Evolutionary conservation across 2,888 invertebrate genomes (phyloP).

Genomic region (Podabrus alpinus): DNA sequence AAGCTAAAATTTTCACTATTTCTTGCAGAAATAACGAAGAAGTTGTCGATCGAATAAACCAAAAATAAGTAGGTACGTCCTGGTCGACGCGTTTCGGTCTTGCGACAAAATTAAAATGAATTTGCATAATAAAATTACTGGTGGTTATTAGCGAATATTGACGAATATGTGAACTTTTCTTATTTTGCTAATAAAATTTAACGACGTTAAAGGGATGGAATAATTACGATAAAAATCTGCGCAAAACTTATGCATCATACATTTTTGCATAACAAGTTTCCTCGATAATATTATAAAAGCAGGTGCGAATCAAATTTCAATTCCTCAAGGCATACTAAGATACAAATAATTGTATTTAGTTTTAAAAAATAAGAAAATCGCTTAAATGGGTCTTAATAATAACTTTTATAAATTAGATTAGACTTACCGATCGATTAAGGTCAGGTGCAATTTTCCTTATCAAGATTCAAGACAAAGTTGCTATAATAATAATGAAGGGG

Average conservation of each 20-base stretch:
- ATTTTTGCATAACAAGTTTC: slow-evolving; percentile 2
- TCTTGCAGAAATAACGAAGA: neutral
- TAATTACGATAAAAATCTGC: slow-evolving; percentile 1
- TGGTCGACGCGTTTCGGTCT: no score
- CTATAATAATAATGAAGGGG: neutral
- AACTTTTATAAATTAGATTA: slow-evolving; percentile 1
- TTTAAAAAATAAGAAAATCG: slow-evolving; percentile 1
- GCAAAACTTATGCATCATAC: neutral
- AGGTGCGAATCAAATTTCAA: neutral
- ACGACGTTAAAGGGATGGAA: neutral
- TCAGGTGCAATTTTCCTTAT: neutral
- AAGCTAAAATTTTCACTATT: neutral
- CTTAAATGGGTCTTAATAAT: neutral
- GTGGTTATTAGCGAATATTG: neutral
- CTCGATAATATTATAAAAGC: neutral
- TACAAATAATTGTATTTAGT: neutral
- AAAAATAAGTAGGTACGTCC: neutral
- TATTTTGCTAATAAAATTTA: slow-evolving; percentile 1
- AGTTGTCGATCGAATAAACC: neutral
- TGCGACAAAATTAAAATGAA: no score
- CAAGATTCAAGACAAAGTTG: neutral
- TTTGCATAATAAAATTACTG: neutral
- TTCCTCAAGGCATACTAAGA: neutral
- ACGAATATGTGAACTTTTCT: neutral
- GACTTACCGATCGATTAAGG: neutral